Base-by-base conservation (phyloP, 2,113 vertebrate species). In the Sarotherodon lohbergeri region DNA sequence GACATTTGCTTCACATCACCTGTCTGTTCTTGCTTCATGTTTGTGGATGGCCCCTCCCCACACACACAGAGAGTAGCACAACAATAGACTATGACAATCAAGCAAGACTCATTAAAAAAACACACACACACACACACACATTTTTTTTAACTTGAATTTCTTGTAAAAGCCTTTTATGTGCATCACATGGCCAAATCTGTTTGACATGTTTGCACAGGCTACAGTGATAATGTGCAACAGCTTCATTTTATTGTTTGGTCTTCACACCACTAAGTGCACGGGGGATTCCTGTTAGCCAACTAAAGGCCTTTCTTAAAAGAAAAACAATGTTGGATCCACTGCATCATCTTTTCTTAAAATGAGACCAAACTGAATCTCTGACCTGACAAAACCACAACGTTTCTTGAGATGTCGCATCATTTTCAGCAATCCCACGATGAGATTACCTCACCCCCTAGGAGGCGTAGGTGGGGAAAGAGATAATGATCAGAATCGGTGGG, bases 321-420 rank as follows among this genome's bases (percentile, higher is more conserved):
- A 73, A 46, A 46, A 27, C 22, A 48, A 48, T 27, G 41, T 29
- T 76, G 13, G 14, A 73, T 29, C 68, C 41, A 76, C 41, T 48
- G 5, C 22, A 48, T 48, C 14, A 48, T 9, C 4, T 4, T 81
- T 83, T 34, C 2, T 41, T n/a, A 27, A 71, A 48, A 32, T 66
- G 16, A 84, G 63, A 43, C 46, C 11, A 78, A 19, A 59, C 13
- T 3, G 11, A 46, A 19, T 17, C 55, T 71, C 57, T 81, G 39
- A 73, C 81, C 43, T 17, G 27, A 46, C 32, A 71, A 89, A 87
- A 81, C 80, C 55, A 52, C 86, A 56, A n/a, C 81, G 52, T 80
- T 79, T 71, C 63, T 55, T 48, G 5, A 89, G 92, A 92, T 91
- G 50, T 91, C 22, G 5, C 83, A 73, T 92, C 81, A 84, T 86